Base-by-base conservation (phyloP, 1,140 invertebrate genomes). In the Drosophila ananassae region DNA sequence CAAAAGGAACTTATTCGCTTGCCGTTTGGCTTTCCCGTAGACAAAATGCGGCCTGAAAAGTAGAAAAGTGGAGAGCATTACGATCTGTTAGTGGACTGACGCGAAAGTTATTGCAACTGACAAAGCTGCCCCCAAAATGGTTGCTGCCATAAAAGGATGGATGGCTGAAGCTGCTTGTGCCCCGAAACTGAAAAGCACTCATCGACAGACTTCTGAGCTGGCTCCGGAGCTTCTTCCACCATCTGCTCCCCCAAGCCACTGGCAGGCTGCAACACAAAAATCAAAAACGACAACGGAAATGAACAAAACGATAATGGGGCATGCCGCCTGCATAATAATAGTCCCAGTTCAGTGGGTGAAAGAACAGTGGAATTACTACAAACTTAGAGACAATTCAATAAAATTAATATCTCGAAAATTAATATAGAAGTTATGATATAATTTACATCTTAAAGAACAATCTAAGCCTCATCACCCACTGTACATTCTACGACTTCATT, bases 61-160 rank as follows among this genome's bases (percentile, higher is more conserved):
- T 39, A 71, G 59, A 48, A 52, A 21, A 64, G 17, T 60, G 30
- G 46, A 41, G 73, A 12, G 58, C 57, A 75, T 84, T 79, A 81
- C 73, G 71, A 71, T 81, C 69, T 85, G 74, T 72, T 87, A 62
- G 82, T 82, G 69, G 74, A 87, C 82, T 78, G 82, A 87, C 83
- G 79, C 62, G 69, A 85, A 85, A 85, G 79, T 87, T 87, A 85
- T 85, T 81, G 82, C 78, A 67, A 75, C 66, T 75, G 78, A 89
- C 82, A 87, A 79, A 85, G 59, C 71, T 68, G 52, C 53, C 63
- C 30, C 34, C 34, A 68, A 56, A 76, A 73, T 47, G 47, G 17
- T 39, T 25, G 54, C 22, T 37, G 30, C 41, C 6, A 17, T 13
- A 44, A 44, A 44, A 6, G 41, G 39, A 41, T 41, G 39, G 41